phyloP scores from a whole-genome alignment of 2,113 vertebrate genomes.

The human region GRCh38 chr17:57927001-57927500 shows the following conservation, averaged over 20 bases:
- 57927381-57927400: neutral
- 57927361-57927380: conserved; percentile 46
- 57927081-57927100: conserved; percentile 68
- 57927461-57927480: neutral
- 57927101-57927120: conserved; percentile 72
- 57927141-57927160: neutral
- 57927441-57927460: neutral
- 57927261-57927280: neutral
- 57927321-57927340: conserved; percentile 36
- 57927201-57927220: conserved; percentile 30
- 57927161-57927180: neutral
- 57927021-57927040: conserved; percentile 31
- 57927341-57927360: conserved; percentile 56
- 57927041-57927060: conserved; percentile 58
- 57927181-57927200: neutral
- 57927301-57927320: neutral
- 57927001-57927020: conserved; percentile 68
- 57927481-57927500: neutral
- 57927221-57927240: neutral
- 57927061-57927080: conserved; percentile 57
- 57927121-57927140: conserved; percentile 44
- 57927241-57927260: neutral
- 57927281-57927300: neutral
- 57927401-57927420: conserved; percentile 57
- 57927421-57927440: conserved; percentile 26